Conservation (phyloP, 2,797 vertebrate species). For the Sarcoramphus papa region DNA sequence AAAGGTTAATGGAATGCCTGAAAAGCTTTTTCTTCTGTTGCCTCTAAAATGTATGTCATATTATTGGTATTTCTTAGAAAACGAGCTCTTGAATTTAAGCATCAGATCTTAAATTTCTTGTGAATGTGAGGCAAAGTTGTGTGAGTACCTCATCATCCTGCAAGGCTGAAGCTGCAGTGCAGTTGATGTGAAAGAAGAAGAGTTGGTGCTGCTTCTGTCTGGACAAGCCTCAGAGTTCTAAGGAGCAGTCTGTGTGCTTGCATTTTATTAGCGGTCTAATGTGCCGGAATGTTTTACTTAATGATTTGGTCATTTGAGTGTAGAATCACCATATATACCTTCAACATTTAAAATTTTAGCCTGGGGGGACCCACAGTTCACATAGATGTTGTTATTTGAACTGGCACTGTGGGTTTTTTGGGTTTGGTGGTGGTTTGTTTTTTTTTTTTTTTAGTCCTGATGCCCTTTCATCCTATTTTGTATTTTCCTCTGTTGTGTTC, state of each 20-base stretch:
- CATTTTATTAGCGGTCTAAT: background rate
- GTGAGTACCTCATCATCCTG: background rate
- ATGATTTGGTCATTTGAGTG: background rate
- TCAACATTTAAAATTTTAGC: background rate
- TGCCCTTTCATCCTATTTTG: background rate
- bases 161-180: background rate
- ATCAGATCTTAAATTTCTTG: background rate
- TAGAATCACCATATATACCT: background rate
- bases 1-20: background rate
- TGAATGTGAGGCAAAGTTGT: background rate
- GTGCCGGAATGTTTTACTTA: background rate
- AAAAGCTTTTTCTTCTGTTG: background rate
- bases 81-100: background rate
- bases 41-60: background rate
- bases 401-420: too few relatives aligned
- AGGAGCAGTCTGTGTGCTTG: background rate
- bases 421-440: background rate
- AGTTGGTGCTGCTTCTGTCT: background rate
- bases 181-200: background rate
- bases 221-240: background rate
- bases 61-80: background rate
- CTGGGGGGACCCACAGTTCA: background rate
- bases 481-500: background rate
- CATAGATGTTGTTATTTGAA: background rate
- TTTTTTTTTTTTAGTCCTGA: background rate